These are phyloP conservation scores for Oscheius sp. DNA, from an alignment of 2,888 invertebrate species.

Conservation along the genomic window DNA sequence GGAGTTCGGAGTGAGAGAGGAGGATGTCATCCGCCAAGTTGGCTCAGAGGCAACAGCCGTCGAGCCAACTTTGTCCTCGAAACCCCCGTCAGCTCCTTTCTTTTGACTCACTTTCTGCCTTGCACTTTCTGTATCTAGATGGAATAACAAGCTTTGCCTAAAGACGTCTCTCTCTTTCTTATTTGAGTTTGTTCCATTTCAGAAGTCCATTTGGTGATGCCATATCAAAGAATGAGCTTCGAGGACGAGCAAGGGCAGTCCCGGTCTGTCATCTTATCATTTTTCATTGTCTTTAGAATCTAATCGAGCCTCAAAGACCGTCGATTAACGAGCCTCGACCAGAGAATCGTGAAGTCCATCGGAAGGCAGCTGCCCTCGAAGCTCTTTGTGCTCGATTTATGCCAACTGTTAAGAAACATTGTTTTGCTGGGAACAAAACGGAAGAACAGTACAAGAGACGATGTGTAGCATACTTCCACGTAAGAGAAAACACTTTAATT, in stretches of 20 bases:
- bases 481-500: not conserved
- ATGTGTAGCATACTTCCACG: slow-evolving; percentile 61
- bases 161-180: not conserved
- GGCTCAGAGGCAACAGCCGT: slow-evolving; percentile 11
- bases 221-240: not conserved
- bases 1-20: slow-evolving; percentile 42
- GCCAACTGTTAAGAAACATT: slow-evolving; percentile 53
- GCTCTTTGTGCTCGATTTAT: slow-evolving; percentile 38
- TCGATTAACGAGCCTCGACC: slow-evolving; percentile 21
- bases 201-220: slow-evolving; percentile 46
- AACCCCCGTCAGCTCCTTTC: slow-evolving; percentile 25
- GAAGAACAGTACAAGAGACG: slow-evolving; percentile 48
- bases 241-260: slow-evolving; percentile 11
- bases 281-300: slow-evolving; percentile 7
- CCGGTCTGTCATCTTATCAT: too few species aligned
- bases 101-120: not conserved
- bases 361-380: slow-evolving; percentile 26
- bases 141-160: not conserved
- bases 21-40: slow-evolving; percentile 32
- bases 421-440: slow-evolving; percentile 38
- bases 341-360: slow-evolving; percentile 27
- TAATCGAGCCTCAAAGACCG: slow-evolving; percentile 22
- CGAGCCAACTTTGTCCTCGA: not conserved
- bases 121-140: slow-evolving; percentile 1
- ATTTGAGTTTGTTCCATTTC: too few species aligned